Conservation (phyloP, 2,888 invertebrate species). For the Sinotaia quadrata region DNA sequence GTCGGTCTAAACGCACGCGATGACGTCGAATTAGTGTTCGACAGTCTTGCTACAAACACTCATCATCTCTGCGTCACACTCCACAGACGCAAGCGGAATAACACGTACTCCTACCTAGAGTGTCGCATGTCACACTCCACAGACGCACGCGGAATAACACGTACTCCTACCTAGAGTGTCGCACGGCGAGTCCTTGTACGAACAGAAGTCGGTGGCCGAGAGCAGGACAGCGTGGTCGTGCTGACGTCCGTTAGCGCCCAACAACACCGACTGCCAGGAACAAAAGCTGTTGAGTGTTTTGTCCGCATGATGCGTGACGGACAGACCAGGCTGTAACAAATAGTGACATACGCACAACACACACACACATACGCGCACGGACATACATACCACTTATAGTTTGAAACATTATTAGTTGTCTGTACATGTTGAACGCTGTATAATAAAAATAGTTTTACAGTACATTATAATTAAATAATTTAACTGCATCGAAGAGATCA, state of each 20-base stretch:
- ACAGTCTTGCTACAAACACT: too few relatives aligned
- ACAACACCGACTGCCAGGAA: conserved; percentile 68
- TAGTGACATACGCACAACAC: too few relatives aligned
- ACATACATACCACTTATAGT: too few relatives aligned
- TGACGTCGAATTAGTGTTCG: too few relatives aligned
- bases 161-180: conserved; percentile 65
- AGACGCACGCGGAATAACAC: neutral
- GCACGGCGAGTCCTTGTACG: conserved; percentile 68
- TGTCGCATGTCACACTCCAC: conserved; percentile 62
- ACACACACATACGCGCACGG: too few relatives aligned
- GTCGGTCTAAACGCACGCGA: too few relatives aligned
- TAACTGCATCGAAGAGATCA: too few relatives aligned
- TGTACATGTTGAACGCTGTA: too few relatives aligned
- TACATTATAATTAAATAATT: too few relatives aligned
- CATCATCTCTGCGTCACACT: too few relatives aligned
- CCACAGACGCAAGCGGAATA: neutral
- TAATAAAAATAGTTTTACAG: too few relatives aligned
- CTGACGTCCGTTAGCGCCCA: conserved; percentile 59
- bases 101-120: conserved; percentile 56
- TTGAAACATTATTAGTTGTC: too few relatives aligned
- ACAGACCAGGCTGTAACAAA: conserved; percentile 67
- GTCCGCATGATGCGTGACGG: conserved; percentile 64
- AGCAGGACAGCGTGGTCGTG: conserved; percentile 69
- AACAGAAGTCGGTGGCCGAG: conserved; percentile 68
- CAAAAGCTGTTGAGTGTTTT: conserved; percentile 68